These are phyloP conservation scores for Danio tinwini DNA, from an alignment of 2,797 vertebrate species.

Conservation along the genomic window DNA sequence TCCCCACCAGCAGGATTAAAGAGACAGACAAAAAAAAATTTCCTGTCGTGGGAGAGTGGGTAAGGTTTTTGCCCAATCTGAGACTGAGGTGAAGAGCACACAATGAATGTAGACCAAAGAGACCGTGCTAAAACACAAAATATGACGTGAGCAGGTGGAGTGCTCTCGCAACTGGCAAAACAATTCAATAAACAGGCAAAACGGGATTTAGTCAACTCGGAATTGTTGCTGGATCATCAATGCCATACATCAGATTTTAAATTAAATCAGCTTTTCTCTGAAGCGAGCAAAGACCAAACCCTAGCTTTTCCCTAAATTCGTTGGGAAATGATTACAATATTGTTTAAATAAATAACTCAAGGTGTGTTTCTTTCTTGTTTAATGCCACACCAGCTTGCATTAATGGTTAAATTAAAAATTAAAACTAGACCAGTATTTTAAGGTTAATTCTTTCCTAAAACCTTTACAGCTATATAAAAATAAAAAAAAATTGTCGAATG, in stretches of 20 bases:
- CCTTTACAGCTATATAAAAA: too few species aligned
- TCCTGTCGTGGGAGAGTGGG: not conserved
- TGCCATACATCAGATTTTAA: not conserved
- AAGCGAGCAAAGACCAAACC: constrained; percentile 2
- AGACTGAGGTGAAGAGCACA: constrained; percentile 74
- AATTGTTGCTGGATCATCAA: not conserved
- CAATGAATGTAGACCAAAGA: constrained; percentile 70
- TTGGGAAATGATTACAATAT: not conserved
- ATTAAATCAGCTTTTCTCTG: not conserved
- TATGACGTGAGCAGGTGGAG: constrained; percentile 53
- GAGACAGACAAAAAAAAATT: not conserved
- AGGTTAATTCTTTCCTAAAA: too few species aligned
- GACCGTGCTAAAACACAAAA: constrained; percentile 57
- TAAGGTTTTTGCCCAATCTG: constrained; percentile 50
- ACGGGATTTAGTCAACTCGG: constrained; percentile 3
- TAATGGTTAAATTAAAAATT: too few species aligned
- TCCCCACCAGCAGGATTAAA: not conserved
- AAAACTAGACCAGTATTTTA: too few species aligned
- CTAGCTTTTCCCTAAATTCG: not conserved
- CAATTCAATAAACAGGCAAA: constrained; percentile 53
- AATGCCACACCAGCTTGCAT: too few species aligned
- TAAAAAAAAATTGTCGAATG: too few species aligned
- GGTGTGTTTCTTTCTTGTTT: too few species aligned
- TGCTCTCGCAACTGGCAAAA: constrained; percentile 67
- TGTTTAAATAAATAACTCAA: not conserved